Percentiles rank a stretch among this genome's conserved stretches.
These are phyloP conservation scores for Parnassius smintheus DNA, from an alignment of 2,888 invertebrate species.

Conservation along the genomic window DNA sequence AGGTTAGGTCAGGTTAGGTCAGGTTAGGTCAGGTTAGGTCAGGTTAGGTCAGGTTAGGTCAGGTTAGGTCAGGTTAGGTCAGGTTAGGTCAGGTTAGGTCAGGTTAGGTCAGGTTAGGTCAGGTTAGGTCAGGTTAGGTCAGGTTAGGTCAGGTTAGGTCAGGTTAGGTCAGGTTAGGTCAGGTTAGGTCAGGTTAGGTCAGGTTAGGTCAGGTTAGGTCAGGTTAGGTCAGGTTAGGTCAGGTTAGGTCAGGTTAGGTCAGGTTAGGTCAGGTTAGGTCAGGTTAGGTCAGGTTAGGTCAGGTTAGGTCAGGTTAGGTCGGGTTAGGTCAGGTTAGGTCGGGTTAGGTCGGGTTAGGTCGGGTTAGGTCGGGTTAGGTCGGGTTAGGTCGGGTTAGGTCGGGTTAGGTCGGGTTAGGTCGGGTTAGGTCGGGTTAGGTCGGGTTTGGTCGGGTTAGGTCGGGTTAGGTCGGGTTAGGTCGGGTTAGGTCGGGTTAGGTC, in stretches of 20 bases:
- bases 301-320: conserved; percentile 22
- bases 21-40: neutral
- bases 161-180: conserved; percentile 18
- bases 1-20: neutral
- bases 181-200: conserved; percentile 26
- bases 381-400: conserved; percentile 27
- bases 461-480: conserved; percentile 30
- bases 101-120: conserved; percentile 20
- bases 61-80: neutral
- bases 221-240: conserved; percentile 24
- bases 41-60: neutral
- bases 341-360: conserved; percentile 11
- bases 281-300: conserved; percentile 26
- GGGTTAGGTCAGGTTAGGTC: conserved; percentile 20
- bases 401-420: conserved; percentile 30
- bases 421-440: conserved; percentile 12
- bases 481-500: conserved; percentile 29
- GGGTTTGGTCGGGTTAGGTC: conserved; percentile 31
- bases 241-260: conserved; percentile 27
- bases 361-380: conserved; percentile 11
- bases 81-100: neutral
- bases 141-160: conserved; percentile 26
- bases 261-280: conserved; percentile 26
- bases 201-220: conserved; percentile 24
- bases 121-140: conserved; percentile 26